Evolutionary conservation across 2,888 invertebrate genomes (phyloP).

Genomic region (Branchinecta sandiegonensis): DNA sequence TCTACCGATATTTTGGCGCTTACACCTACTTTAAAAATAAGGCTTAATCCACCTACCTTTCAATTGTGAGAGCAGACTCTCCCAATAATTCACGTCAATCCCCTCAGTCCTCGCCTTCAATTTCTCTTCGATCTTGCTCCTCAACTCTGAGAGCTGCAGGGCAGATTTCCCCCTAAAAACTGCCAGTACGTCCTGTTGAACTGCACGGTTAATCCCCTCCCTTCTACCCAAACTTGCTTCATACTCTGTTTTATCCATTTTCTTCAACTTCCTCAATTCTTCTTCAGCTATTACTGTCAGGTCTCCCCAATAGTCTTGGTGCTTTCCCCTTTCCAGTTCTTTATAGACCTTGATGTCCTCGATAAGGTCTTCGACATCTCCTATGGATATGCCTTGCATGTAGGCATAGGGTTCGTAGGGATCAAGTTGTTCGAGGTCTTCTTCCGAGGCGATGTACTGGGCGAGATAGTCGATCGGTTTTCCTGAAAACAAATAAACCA

Average conservation of each 20-base stretch:
- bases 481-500: constrained; percentile 41
- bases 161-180: constrained; percentile 90
- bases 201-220: constrained; percentile 77
- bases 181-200: constrained; percentile 69
- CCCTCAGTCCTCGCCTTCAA: constrained; percentile 70
- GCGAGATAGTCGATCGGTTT: constrained; percentile 96
- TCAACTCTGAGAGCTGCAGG: constrained; percentile 64
- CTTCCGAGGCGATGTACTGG: constrained; percentile 83
- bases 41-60: constrained; percentile 43
- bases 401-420: constrained; percentile 97
- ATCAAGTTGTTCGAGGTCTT: constrained; percentile 78
- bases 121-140: constrained; percentile 69
- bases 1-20: too few species aligned
- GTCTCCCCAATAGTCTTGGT: constrained; percentile 88
- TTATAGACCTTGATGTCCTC: constrained; percentile 92
- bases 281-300: constrained; percentile 88
- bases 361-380: constrained; percentile 85
- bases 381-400: constrained; percentile 70
- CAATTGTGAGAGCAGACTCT: constrained; percentile 81
- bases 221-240: constrained; percentile 46
- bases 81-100: constrained; percentile 95
- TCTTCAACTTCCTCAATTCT: constrained; percentile 70
- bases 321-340: constrained; percentile 73
- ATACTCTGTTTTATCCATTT: constrained; percentile 49
- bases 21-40: too few species aligned